Base-by-base conservation (phyloP, 2,797 vertebrate genomes). In the Pachyuromys duprasi region DNA sequence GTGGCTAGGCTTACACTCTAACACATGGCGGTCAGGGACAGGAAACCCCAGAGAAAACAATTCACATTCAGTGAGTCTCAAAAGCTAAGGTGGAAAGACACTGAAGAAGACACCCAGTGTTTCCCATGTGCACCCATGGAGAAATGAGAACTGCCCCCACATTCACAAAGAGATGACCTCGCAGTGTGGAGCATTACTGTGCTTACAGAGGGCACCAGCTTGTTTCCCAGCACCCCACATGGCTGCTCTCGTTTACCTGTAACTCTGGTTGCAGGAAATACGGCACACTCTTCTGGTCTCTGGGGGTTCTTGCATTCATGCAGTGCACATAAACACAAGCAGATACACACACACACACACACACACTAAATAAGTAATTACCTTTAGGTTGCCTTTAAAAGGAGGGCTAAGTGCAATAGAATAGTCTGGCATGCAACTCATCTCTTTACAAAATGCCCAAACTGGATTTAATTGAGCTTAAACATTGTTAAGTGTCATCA, bases 401-500 rank as follows among this genome's bases (percentile, higher is more conserved):
- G 28, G 12, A 55, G 65, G 45, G 20, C 26, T 4, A 15, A 81
- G 42, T 8, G 26, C 31, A 45, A 53, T 0, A 78, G 8, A 12
- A 33, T 24, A 42, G 45, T 45, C n/a, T 67, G 2, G 22, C 22
- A n/a, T 5, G 65, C 0, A 65, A 74, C 49, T 53, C 24, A 84
- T 24, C 8, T 84, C 93, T 69, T 93, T 75, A 90, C 15, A 53
- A 93, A 88, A 70, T 20, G 69, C 39, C 26, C 74, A 84, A 83
- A 75, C 87, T 70, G 39, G 13, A 82, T 74, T 96, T 63, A 42
- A 74, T 63, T 97, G 57, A 42, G 20, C 33, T 80, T 92, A 49
- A 96, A 98, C 63, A 42, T 17, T 96, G 93, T 45, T 53, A 76
- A 67, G 81, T 80, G 92, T 97, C 92, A 1, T 70, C 31, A 97